Evolutionary conservation across 2,797 vertebrate species (phyloP), one percentile per base, ranked within the genome.

Genomic region (Pelodytes ibericus): DNA sequence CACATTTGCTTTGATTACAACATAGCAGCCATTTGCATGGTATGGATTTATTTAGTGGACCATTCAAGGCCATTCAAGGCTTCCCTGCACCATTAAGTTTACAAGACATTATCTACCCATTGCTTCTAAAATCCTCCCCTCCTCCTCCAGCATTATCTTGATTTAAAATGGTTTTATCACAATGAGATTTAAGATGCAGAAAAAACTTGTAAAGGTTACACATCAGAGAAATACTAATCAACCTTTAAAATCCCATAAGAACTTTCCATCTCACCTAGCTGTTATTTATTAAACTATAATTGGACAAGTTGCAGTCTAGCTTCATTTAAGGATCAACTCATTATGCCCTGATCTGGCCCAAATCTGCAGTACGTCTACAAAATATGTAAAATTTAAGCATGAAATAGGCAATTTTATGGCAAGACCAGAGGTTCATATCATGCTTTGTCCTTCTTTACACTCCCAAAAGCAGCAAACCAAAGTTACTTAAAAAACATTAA

Each of bases 251-350:
- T 58, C 62, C 71, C 72, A 72, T 27, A 49, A 75, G 62, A 61
- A 39, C 51, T 66, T 75, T 77, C 33, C 41, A 59, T 83, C 82
- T 80, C 71, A 36, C 74, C 30, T n/a, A n/a, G n/a, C n/a, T 76
- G 26, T 47, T 75, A 60, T 81, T 81, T 81, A 82, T 82, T 80
- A 82, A 77, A 74, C 9, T 29, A 22, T 74, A 80, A 60, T 78
- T 82, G 73, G 15, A 68, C 64, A 44, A 25, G 41, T 16, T 44
- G 13, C 13, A 10, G 41, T 15, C 41, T 44, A 0, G 13, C 18
- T 5, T 44, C 33, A 5, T 36, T n/a, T n/a, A n/a, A n/a, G n/a
- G n/a, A n/a, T n/a, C n/a, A n/a, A n/a, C n/a, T n/a, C n/a, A n/a
- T n/a, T n/a, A n/a, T n/a, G n/a, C n/a, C n/a, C n/a, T n/a, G n/a